phyloP scores from a whole-genome alignment of 2,888 invertebrate genomes.

The Drosophila prostipennis region DNA sequence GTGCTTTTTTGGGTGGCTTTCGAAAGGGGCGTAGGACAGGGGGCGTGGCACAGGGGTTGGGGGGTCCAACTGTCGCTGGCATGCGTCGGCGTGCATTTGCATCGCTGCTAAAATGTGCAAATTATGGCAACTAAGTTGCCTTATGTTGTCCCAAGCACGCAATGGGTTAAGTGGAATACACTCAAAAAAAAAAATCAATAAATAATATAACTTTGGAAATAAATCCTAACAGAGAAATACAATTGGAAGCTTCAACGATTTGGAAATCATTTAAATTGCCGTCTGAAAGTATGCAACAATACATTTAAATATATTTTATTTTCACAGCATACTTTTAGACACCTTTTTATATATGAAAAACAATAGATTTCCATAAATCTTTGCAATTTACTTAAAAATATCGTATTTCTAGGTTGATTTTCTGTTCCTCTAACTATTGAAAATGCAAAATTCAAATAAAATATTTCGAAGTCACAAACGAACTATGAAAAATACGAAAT shows the following conservation, averaged over 20 bases:
- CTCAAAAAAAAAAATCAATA: slow-evolving; percentile 1
- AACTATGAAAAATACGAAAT: background rate
- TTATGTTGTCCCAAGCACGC: slow-evolving; percentile 66
- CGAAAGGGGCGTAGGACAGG: background rate
- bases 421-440: too few relatives aligned
- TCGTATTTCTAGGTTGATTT: too few relatives aligned
- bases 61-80: slow-evolving; percentile 60
- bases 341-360: too few relatives aligned
- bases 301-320: too few relatives aligned
- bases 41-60: background rate
- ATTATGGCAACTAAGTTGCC: slow-evolving; percentile 78
- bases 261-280: too few relatives aligned
- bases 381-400: too few relatives aligned
- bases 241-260: too few relatives aligned
- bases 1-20: background rate
- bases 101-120: slow-evolving; percentile 65
- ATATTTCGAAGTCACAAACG: background rate
- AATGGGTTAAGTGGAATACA: slow-evolving; percentile 30
- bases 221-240: background rate
- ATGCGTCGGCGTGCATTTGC: slow-evolving; percentile 49
- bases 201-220: background rate
- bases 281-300: too few relatives aligned
- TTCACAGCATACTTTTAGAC: too few relatives aligned
- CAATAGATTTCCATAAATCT: too few relatives aligned
- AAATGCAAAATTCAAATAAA: too few relatives aligned